phyloP scores from a whole-genome alignment of 2,797 vertebrate genomes.

The Anguilla pacifica region DNA sequence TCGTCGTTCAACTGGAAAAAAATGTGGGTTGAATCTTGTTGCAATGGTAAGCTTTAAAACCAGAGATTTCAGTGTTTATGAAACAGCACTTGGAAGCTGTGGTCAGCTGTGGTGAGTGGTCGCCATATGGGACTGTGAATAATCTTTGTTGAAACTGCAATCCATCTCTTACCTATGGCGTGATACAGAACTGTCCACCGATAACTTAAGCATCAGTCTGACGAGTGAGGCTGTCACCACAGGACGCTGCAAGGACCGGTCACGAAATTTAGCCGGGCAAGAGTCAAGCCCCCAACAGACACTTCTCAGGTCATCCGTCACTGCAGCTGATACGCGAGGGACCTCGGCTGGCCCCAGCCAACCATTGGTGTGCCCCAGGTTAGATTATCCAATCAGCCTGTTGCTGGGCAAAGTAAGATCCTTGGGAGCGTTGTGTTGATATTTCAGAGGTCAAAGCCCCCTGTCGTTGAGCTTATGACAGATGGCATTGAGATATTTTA shows the following conservation, averaged over 20 bases:
- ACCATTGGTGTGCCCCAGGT: constrained; percentile 62
- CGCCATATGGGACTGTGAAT: not conserved
- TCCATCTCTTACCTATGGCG: constrained; percentile 44
- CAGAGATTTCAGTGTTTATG: not conserved
- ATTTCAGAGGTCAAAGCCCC: constrained; percentile 25
- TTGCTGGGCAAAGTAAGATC: constrained; percentile 58
- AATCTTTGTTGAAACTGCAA: not conserved
- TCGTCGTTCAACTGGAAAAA: not conserved
- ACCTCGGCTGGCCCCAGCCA: constrained; percentile 38
- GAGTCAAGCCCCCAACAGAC: constrained; percentile 52
- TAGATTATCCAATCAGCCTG: constrained; percentile 57
- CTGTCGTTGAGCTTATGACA: constrained; percentile 45
- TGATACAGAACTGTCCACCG: constrained; percentile 39
- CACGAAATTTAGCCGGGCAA: constrained; percentile 46
- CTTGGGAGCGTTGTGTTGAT: constrained; percentile 31
- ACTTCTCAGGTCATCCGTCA: constrained; percentile 53
- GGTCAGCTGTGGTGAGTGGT: not conserved
- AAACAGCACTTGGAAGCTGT: not conserved
- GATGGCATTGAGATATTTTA: constrained; percentile 24
- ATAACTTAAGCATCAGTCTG: constrained; percentile 42
- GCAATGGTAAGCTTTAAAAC: not conserved
- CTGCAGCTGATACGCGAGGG: constrained; percentile 47
- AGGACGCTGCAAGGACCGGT: constrained; percentile 66
- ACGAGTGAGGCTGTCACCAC: constrained; percentile 47
- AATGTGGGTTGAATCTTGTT: not conserved